These are phyloP conservation scores for Glossophaga mutica DNA, from an alignment of 2,797 vertebrate species.

Conservation along the genomic window DNA sequence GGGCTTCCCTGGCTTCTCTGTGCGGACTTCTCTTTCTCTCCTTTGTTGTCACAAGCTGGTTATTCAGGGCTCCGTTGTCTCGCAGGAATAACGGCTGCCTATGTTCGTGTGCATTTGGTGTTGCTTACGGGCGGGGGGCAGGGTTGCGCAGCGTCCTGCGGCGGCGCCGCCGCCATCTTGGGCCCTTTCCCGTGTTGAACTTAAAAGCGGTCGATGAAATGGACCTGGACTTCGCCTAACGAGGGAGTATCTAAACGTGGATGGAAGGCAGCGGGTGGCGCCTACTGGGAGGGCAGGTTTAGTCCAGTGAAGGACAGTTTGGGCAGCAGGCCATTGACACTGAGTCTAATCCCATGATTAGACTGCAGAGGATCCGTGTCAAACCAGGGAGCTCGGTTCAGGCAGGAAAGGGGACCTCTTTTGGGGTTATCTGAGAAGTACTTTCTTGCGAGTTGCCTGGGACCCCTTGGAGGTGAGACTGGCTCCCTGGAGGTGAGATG, in stretches of 20 bases:
- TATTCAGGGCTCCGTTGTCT: background rate
- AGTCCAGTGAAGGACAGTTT: background rate
- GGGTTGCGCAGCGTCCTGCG: background rate
- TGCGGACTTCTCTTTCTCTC: no score
- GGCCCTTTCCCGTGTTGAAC: background rate
- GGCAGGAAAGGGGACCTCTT: background rate
- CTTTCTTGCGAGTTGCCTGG: background rate
- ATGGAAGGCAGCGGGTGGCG: background rate
- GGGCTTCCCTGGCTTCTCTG: background rate
- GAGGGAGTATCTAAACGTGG: background rate
- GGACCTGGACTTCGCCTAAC: background rate
- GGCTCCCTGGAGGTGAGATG: background rate
- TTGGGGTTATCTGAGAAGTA: background rate
- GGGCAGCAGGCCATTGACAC: background rate
- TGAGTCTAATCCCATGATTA: background rate
- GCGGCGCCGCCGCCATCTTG: background rate
- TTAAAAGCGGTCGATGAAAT: background rate
- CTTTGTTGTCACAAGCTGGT: background rate
- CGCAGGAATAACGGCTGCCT: background rate
- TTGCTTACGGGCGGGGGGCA: background rate
- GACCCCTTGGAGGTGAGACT: background rate
- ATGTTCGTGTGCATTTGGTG: background rate
- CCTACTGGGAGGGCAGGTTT: background rate
- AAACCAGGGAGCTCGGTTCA: background rate
- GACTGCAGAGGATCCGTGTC: background rate